Percentiles rank a stretch among this genome's conserved stretches.
Evolutionary conservation across 2,888 invertebrate species (phyloP).

Genomic region (Schizaphis graminum): DNA sequence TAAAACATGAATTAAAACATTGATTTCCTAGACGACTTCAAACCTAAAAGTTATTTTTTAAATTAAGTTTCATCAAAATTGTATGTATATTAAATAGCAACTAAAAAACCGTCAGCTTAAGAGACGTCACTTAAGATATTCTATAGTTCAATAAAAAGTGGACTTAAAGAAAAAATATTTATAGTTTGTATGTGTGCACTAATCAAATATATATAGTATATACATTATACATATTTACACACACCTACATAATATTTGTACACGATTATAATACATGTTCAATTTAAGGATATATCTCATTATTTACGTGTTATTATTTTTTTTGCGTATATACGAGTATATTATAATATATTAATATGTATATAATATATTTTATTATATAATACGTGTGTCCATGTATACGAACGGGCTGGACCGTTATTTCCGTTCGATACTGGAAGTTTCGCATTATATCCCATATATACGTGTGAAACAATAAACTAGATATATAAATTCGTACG

Average conservation of each 20-base stretch:
- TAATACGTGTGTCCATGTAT: conserved; percentile 19
- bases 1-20: background rate
- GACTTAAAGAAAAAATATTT: background rate
- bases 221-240: conserved; percentile 1
- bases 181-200: background rate
- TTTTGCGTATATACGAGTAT: background rate
- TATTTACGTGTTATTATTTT: background rate
- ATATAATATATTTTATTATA: background rate
- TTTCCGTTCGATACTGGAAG: conserved; percentile 56
- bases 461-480: background rate
- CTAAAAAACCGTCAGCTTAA: background rate
- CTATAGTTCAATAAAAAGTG: background rate
- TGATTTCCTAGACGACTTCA: background rate
- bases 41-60: background rate
- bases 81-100: background rate
- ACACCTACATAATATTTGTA: background rate
- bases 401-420: conserved; percentile 59
- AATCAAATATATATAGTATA: background rate
- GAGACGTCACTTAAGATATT: background rate
- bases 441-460: background rate
- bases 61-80: background rate
- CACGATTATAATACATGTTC: background rate
- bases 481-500: background rate
- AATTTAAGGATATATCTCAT: background rate
- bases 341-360: background rate